Base-by-base conservation (phyloP, 2,797 vertebrate species). In the Sphaeramia orbicularis region DNA sequence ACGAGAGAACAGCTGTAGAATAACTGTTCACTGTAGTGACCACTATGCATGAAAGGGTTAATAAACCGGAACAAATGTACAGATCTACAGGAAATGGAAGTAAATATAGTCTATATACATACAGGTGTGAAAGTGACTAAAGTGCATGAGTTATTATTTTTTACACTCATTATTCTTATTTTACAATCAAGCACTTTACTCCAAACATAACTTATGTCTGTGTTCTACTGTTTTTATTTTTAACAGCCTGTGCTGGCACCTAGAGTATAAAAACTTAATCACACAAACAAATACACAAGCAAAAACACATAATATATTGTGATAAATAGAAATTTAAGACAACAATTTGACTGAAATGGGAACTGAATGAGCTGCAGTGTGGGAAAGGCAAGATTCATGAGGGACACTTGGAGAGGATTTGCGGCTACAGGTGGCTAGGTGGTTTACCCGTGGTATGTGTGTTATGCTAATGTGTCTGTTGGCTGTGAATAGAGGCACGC, bases 391-490 rank as follows among this genome's bases (percentile, higher is more conserved):
- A 24, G 21, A 24, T 2, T 56, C 14, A 30, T 41, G 38, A 41
- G 21, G 15, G 41, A 38, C 21, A 16, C 36, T 19, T 18, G 27
- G 19, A 11, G 21, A 16, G 18, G 3, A 32, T 24, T 16, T 56
- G 74, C 71, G 82, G 74, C 76, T 87, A 91, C 87, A 93, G 92
- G 90, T 93, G 91, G 80, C 79, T 81, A 78, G 83, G 82, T 87
- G 78, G 61, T 83, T 85, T 65, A 66, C 57, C 67, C 71, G 47
- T 62, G 14, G 85, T 81, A 65, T 89, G 86, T 81, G 80, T 88
- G 82, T 80, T 89, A 91, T 92, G 89, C 84, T 90, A 92, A 91
- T 92, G 86, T 44, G 43, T 80, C 36, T 63, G 60, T 70, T 88
- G 76, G 85, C 71, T 81, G 74, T 90, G 85, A 92, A 90, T 86